Conservation (phyloP, 2,888 invertebrate genomes). For the Latrodectus elegans region DNA sequence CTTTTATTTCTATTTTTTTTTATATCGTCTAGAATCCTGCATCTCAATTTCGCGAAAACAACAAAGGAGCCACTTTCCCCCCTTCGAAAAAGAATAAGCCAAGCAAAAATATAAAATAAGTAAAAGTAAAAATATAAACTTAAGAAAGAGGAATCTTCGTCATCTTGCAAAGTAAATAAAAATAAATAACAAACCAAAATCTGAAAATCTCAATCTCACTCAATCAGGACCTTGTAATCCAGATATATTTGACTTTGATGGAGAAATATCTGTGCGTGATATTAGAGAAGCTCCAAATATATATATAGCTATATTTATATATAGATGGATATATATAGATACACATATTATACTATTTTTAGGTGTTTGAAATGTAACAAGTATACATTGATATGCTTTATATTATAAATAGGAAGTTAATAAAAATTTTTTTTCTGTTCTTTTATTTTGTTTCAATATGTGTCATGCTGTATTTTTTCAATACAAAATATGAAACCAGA, state of each 20-base stretch:
- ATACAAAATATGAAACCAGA: no score
- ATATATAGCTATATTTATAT: no score
- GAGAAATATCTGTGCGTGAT: no score
- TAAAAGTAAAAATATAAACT: not conserved
- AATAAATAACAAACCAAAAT: not conserved
- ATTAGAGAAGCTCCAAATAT: no score
- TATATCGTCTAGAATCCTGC: not conserved
- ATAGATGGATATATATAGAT: no score
- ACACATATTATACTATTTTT: no score
- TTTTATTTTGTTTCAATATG: no score
- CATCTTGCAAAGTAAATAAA: not conserved
- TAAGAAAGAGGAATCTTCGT: not conserved
- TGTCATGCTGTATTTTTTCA: no score
- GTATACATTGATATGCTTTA: no score
- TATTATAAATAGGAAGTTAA: no score
- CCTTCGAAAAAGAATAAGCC: not conserved
- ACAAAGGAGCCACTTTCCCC: not conserved
- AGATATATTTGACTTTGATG: not conserved
- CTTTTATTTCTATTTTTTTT: not conserved
- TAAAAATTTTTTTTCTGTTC: no score
- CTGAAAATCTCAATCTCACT: not conserved
- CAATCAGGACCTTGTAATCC: slow-evolving; percentile 8
- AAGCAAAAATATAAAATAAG: not conserved
- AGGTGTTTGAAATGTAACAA: no score
- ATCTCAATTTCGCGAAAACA: slow-evolving; percentile 6